These are phyloP conservation scores for Elanus axillaris DNA, from an alignment of 2,113 vertebrate genomes.

Conservation along the genomic window DNA sequence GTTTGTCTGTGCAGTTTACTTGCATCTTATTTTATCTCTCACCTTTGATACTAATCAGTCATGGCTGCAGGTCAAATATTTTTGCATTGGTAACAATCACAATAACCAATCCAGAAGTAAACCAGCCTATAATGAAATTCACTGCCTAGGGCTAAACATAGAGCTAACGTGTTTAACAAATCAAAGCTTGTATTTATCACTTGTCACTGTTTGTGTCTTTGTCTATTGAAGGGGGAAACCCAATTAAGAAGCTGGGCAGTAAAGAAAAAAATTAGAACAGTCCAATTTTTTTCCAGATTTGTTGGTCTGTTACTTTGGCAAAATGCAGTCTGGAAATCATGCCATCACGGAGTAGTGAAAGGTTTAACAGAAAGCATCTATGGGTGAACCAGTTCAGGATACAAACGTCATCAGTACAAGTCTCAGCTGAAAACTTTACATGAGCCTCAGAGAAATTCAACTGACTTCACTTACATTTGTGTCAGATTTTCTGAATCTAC, in stretches of 20 bases:
- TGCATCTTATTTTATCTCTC: conserved; percentile 76
- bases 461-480: background rate
- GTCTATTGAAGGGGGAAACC: background rate
- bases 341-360: background rate
- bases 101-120: conserved; percentile 59
- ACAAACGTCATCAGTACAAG: background rate
- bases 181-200: conserved; percentile 77
- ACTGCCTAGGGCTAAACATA: conserved; percentile 75
- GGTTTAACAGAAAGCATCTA: background rate
- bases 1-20: conserved; percentile 69
- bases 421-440: background rate
- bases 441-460: background rate
- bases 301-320: background rate
- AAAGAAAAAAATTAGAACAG: conserved; percentile 9
- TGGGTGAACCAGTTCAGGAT: background rate
- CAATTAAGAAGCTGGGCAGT: conserved; percentile 9
- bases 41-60: conserved; percentile 76
- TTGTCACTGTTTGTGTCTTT: conserved; percentile 68
- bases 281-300: background rate
- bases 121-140: conserved; percentile 78
- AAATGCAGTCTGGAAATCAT: background rate
- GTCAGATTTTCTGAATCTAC: background rate
- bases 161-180: conserved; percentile 82
- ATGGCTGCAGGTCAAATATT: conserved; percentile 64
- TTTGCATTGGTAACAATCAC: conserved; percentile 18